Percentiles rank a stretch among this genome's conserved stretches.
phyloP scores from a whole-genome alignment of 2,888 invertebrate species.

The Erynnis tages region DNA sequence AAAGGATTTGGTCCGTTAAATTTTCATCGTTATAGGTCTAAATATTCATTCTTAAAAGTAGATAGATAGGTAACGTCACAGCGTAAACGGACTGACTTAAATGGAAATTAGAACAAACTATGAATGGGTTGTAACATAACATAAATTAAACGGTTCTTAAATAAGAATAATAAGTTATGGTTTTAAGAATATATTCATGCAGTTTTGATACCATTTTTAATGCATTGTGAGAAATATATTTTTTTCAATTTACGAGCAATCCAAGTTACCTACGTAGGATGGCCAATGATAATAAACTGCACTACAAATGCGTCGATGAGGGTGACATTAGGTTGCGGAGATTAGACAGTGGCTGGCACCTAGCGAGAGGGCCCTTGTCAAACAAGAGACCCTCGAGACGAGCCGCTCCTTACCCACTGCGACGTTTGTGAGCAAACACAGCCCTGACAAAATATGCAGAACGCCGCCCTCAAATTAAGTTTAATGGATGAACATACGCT shows the following conservation, averaged over 20 bases:
- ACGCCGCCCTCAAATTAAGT: constrained; percentile 41
- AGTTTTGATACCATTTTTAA: too few relatives aligned
- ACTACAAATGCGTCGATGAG: constrained; percentile 45
- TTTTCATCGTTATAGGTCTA: not conserved
- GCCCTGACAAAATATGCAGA: constrained; percentile 63
- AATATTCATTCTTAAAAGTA: too few relatives aligned
- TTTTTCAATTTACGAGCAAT: not conserved
- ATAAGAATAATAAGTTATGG: too few relatives aligned
- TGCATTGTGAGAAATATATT: not conserved
- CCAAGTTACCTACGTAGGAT: not conserved
- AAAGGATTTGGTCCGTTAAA: not conserved
- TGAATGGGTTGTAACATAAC: too few relatives aligned
- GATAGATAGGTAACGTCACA: too few relatives aligned
- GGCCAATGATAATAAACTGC: constrained; percentile 37
- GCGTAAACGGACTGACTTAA: too few relatives aligned
- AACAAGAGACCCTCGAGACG: constrained; percentile 64
- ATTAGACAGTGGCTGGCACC: constrained; percentile 72
- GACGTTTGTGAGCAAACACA: constrained; percentile 67
- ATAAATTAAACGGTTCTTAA: too few relatives aligned
- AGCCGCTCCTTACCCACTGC: constrained; percentile 53
- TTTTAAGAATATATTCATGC: too few relatives aligned
- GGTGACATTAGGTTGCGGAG: constrained; percentile 59
- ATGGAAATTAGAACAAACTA: too few relatives aligned
- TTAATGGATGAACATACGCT: constrained; percentile 35
- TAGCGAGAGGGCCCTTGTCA: constrained; percentile 54